A percentile compares a stretch with the other conserved stretches of the same genome.
Conservation (phyloP, 2,113 vertebrate genomes). For the Bubalus kerabau region DNA sequence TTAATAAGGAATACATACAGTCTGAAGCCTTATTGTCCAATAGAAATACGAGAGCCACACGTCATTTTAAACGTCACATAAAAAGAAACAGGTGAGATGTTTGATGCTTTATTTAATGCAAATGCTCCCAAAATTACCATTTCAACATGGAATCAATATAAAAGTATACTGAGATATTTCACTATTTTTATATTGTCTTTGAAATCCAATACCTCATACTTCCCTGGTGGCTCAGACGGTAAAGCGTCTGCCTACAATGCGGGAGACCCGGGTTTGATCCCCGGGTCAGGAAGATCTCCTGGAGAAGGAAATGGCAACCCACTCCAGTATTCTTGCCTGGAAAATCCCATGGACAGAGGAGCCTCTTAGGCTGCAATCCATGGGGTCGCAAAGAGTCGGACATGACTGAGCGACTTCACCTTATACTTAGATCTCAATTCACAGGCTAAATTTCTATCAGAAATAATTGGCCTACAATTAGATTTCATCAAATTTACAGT, state of each 20-base stretch:
- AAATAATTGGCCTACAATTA: slow-evolving; percentile 16
- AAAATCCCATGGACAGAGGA: too few relatives aligned
- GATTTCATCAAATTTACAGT: slow-evolving; percentile 30
- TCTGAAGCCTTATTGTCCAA: background rate
- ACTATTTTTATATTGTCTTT: slow-evolving; percentile 10
- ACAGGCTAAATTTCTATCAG: slow-evolving; percentile 17
- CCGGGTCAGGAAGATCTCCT: too few relatives aligned
- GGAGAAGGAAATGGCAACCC: too few relatives aligned
- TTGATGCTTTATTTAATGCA: slow-evolving; percentile 14
- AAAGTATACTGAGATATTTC: slow-evolving; percentile 2
- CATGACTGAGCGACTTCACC: background rate
- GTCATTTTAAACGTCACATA: slow-evolving; percentile 14
- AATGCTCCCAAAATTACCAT: slow-evolving; percentile 1
- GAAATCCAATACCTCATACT: background rate
- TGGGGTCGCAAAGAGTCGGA: too few relatives aligned
- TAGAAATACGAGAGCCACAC: slow-evolving; percentile 5
- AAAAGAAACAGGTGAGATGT: slow-evolving; percentile 18
- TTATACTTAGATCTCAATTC: slow-evolving; percentile 6
- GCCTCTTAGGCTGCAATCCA: too few relatives aligned
- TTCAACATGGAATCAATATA: slow-evolving; percentile 1
- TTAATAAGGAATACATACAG: slow-evolving; percentile 5
- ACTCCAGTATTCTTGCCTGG: too few relatives aligned
- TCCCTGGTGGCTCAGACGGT: background rate
- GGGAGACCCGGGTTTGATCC: too few relatives aligned
- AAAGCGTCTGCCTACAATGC: too few relatives aligned